Conservation (phyloP, 1,140 invertebrate genomes). For the Drosophila saltans region DNA sequence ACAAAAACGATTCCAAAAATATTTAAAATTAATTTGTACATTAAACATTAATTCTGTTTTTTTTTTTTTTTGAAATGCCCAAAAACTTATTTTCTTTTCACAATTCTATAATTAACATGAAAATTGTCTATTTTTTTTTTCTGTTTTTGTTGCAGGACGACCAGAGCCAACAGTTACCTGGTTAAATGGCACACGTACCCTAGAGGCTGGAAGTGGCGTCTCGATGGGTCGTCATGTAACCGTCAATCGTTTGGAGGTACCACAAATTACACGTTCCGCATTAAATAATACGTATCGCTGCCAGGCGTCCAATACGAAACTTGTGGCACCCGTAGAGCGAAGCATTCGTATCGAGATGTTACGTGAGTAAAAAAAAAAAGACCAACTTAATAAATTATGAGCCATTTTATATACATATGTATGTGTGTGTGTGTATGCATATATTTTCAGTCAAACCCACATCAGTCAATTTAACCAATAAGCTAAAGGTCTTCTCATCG, state of each 20-base stretch:
- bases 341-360: slow-evolving; percentile 91
- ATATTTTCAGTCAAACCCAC: slow-evolving; percentile 88
- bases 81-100: not conserved
- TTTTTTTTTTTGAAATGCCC: slow-evolving; percentile 9
- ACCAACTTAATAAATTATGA: slow-evolving; percentile 52
- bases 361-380: slow-evolving; percentile 85
- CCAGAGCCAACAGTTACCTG: slow-evolving; percentile 91
- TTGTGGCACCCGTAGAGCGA: slow-evolving; percentile 91
- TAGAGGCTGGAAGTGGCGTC: slow-evolving; percentile 85
- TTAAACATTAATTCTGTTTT: slow-evolving; percentile 60
- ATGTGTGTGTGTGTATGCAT: slow-evolving; percentile 56
- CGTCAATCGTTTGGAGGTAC: slow-evolving; percentile 90
- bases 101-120: not conserved
- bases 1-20: slow-evolving; percentile 42
- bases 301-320: slow-evolving; percentile 92
- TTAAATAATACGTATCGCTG: slow-evolving; percentile 93
- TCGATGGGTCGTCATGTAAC: slow-evolving; percentile 89
- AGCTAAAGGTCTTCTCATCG: slow-evolving; percentile 90
- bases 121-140: slow-evolving; percentile 27
- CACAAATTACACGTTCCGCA: slow-evolving; percentile 88
- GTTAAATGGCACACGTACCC: slow-evolving; percentile 88
- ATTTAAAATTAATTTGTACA: slow-evolving; percentile 60
- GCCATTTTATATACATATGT: slow-evolving; percentile 36
- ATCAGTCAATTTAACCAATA: slow-evolving; percentile 89
- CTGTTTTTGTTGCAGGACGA: slow-evolving; percentile 86